Conservation (phyloP, 1,140 invertebrate genomes). For the Aphaenogaster rudis region DNA sequence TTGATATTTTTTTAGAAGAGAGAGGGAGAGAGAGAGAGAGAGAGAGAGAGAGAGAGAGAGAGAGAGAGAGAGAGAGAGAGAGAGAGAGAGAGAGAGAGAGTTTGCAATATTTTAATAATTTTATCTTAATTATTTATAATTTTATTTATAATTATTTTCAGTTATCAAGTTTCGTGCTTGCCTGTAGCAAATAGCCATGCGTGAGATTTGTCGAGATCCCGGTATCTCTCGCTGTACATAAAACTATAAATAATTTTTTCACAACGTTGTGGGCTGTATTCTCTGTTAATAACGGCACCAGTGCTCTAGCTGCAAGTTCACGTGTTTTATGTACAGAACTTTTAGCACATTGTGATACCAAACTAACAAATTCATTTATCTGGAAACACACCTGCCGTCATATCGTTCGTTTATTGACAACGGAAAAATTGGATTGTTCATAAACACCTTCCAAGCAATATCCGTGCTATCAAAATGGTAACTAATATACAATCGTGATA, state of each 20-base stretch:
- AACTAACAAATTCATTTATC: constrained; percentile 84
- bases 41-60: too few species aligned
- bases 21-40: too few species aligned
- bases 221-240: constrained; percentile 38
- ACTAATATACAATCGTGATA: constrained; percentile 93
- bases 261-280: constrained; percentile 78
- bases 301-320: constrained; percentile 90
- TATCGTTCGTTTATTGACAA: not conserved
- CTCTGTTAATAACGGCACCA: constrained; percentile 89
- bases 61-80: too few species aligned
- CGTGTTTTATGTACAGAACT: constrained; percentile 90
- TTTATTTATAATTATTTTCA: not conserved
- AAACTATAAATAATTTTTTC: constrained; percentile 78
- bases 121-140: not conserved
- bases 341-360: constrained; percentile 86
- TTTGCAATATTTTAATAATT: not conserved
- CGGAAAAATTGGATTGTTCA: constrained; percentile 27
- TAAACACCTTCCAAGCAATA: constrained; percentile 89
- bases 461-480: constrained; percentile 89
- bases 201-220: constrained; percentile 79
- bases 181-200: constrained; percentile 85
- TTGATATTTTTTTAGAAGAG: too few species aligned
- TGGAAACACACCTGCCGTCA: constrained; percentile 75
- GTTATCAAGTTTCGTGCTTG: constrained; percentile 50
- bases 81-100: too few species aligned